Conservation (phyloP, 2,888 invertebrate genomes). For the Ptychoptera contaminata region DNA sequence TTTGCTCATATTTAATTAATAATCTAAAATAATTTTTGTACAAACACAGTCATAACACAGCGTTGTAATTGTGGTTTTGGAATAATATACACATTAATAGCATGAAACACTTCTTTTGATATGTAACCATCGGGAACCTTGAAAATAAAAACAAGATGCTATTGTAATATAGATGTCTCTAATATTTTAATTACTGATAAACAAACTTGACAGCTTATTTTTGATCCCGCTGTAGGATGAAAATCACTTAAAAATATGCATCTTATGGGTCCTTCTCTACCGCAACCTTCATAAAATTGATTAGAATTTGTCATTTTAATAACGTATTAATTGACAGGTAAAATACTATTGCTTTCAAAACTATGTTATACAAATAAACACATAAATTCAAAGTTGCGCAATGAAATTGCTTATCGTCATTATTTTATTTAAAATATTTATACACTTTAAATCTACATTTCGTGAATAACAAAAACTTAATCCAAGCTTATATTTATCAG, state of each 20-base stretch:
- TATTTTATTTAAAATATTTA: too few species aligned
- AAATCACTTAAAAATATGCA: constrained; percentile 71
- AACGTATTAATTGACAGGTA: too few species aligned
- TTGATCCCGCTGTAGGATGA: constrained; percentile 64
- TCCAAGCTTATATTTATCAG: too few species aligned
- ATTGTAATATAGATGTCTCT: not conserved
- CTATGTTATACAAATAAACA: too few species aligned
- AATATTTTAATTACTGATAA: constrained; percentile 12
- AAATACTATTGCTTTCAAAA: too few species aligned
- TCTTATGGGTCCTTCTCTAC: constrained; percentile 57
- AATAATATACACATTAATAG: constrained; percentile 86
- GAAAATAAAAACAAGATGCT: constrained; percentile 15
- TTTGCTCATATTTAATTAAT: constrained; percentile 1
- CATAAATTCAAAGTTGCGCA: too few species aligned
- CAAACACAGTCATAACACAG: constrained; percentile 81
- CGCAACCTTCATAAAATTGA: constrained; percentile 42
- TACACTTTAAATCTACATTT: too few species aligned
- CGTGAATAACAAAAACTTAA: too few species aligned
- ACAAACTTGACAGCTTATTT: constrained; percentile 66
- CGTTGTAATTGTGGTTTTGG: constrained; percentile 84
- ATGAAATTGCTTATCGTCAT: too few species aligned
- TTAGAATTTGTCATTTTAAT: too few species aligned
- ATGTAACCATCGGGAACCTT: constrained; percentile 82
- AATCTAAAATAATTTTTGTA: constrained; percentile 13
- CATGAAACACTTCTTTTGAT: constrained; percentile 85